These are phyloP conservation scores for Syndactyla subalaris DNA, from an alignment of 2,797 vertebrate genomes.

Conservation along the genomic window DNA sequence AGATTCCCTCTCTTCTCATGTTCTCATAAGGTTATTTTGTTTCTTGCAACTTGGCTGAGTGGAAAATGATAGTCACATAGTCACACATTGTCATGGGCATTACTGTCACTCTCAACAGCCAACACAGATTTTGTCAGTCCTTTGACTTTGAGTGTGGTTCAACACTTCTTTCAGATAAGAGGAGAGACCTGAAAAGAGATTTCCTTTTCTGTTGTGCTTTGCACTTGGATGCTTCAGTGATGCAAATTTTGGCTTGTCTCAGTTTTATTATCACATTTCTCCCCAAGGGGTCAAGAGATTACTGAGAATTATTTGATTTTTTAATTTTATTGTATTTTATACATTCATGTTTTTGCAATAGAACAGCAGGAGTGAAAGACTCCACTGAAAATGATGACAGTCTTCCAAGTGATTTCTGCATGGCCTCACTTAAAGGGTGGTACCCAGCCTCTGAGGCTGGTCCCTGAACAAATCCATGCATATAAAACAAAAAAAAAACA, in stretches of 20 bases:
- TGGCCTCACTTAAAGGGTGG: not conserved
- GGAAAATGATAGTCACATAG: not conserved
- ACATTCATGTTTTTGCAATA: not conserved
- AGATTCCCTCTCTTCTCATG: fast-evolving
- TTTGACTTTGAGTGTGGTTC: not conserved
- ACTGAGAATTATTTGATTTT: not conserved
- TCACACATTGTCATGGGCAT: fast-evolving
- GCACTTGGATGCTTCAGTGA: not conserved
- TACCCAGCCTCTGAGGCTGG: not conserved
- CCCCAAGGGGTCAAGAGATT: not conserved
- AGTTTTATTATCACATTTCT: not conserved
- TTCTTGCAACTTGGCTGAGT: not conserved
- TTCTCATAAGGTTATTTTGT: not conserved
- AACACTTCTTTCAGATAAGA: not conserved
- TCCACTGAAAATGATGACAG: not conserved
- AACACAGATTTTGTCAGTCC: not conserved
- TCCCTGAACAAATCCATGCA: not conserved
- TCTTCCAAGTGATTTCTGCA: not conserved
- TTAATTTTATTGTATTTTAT: not conserved
- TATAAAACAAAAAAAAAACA: not conserved
- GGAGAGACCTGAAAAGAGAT: not conserved
- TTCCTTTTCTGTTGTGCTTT: not conserved
- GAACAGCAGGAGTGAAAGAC: not conserved
- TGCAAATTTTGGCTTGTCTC: not conserved
- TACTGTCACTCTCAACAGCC: not conserved